Evolutionary conservation across 2,888 invertebrate species (phyloP).

Genomic region (Anoplius nigerrimus): DNA sequence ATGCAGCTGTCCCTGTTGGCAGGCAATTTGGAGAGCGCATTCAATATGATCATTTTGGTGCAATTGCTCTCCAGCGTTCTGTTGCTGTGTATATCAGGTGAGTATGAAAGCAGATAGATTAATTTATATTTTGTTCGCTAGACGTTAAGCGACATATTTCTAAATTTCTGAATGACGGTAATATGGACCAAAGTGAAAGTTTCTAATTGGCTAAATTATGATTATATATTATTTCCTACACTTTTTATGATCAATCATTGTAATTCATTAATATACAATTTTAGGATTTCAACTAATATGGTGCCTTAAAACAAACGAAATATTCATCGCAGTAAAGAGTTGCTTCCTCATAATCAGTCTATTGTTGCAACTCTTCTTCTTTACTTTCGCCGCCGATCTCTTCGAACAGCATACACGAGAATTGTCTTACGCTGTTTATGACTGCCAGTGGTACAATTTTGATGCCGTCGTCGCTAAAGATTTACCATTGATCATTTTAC

Average conservation of each 20-base stretch:
- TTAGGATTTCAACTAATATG: slow-evolving; percentile 57
- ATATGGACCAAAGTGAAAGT: too few relatives aligned
- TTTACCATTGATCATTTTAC: slow-evolving; percentile 11
- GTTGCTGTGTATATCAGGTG: slow-evolving; percentile 46
- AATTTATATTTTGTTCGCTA: too few relatives aligned
- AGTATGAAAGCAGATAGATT: neutral
- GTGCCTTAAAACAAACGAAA: slow-evolving; percentile 47
- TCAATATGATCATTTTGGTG: slow-evolving; percentile 41
- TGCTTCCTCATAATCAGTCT: slow-evolving; percentile 50
- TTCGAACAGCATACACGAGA: too few relatives aligned
- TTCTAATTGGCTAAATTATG: too few relatives aligned
- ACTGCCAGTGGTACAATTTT: slow-evolving; percentile 14
- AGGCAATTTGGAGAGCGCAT: slow-evolving; percentile 36
- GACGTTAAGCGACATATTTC: too few relatives aligned
- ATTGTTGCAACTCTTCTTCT: slow-evolving; percentile 58
- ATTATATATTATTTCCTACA: too few relatives aligned
- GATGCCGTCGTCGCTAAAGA: neutral
- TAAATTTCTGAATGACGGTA: too few relatives aligned
- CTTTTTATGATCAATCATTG: too few relatives aligned
- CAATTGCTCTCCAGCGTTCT: slow-evolving; percentile 42
- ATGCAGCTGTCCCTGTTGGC: slow-evolving; percentile 32
- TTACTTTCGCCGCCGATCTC: too few relatives aligned
- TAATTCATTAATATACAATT: slow-evolving; percentile 6
- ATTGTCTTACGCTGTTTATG: slow-evolving; percentile 9
- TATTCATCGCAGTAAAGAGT: slow-evolving; percentile 50